Evolutionary conservation across 2,888 invertebrate species (phyloP).

Genomic region (Elegia similella): DNA sequence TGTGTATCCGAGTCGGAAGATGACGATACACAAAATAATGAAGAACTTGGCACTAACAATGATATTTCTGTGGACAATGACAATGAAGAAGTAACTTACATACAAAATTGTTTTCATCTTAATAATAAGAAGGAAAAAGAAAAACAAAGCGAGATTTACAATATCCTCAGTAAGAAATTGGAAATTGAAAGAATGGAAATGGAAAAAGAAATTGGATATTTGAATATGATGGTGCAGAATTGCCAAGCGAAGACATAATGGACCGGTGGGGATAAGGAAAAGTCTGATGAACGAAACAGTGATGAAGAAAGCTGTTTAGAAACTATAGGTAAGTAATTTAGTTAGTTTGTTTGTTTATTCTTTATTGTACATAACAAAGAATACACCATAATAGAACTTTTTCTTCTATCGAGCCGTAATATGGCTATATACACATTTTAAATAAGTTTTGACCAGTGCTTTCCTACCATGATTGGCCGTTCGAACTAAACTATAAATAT

Average conservation of each 20-base stretch:
- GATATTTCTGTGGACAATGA: neutral
- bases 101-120: neutral
- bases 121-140: too few species aligned
- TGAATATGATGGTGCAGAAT: neutral
- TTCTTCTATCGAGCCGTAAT: too few species aligned
- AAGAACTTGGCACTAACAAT: neutral
- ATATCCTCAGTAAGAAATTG: neutral
- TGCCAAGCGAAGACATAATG: neutral
- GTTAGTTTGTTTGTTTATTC: too few species aligned
- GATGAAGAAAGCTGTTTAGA: neutral
- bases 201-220: neutral
- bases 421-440: too few species aligned
- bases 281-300: neutral
- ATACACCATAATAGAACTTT: too few species aligned
- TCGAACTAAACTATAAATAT: too few species aligned
- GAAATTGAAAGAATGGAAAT: too few species aligned
- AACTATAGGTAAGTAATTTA: neutral
- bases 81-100: neutral
- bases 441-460: too few species aligned
- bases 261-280: neutral
- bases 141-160: neutral
- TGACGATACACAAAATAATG: neutral
- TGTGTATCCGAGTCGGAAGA: slow-evolving; percentile 5
- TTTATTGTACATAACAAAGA: too few species aligned
- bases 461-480: too few species aligned